phyloP scores from a whole-genome alignment of 2,888 invertebrate genomes.

The Leucoptera coffeella region DNA sequence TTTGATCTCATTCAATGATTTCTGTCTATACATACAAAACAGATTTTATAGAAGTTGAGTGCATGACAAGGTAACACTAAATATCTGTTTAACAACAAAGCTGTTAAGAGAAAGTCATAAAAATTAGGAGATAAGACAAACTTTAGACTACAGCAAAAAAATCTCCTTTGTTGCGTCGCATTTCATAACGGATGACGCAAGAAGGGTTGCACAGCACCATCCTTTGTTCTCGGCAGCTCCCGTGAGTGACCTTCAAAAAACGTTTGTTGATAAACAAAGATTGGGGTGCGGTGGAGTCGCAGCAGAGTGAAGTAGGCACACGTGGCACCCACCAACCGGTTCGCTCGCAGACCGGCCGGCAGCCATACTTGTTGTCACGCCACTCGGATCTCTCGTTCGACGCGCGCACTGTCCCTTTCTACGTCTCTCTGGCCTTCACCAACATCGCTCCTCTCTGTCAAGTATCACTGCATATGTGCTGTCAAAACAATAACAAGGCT shows the following conservation, averaged over 20 bases:
- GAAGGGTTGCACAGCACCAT: no score
- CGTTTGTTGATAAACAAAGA: conserved; percentile 50
- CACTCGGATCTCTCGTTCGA: conserved; percentile 23
- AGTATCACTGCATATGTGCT: conserved; percentile 40
- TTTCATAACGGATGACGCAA: no score
- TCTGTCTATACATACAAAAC: no score
- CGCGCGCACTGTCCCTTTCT: conserved; percentile 13
- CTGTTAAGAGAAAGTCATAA: no score
- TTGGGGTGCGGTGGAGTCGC: conserved; percentile 22
- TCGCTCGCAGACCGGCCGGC: conserved; percentile 38
- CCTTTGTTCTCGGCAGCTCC: conserved; percentile 32
- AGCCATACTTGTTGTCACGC: conserved; percentile 51
- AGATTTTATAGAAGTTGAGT: no score
- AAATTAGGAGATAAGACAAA: no score
- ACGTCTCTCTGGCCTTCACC: conserved; percentile 12
- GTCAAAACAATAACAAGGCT: conserved; percentile 44
- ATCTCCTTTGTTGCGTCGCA: no score
- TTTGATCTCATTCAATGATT: no score
- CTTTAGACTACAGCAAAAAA: no score
- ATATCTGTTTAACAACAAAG: no score
- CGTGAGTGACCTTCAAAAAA: conserved; percentile 41
- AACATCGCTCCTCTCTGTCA: conserved; percentile 4
- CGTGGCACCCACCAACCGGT: conserved; percentile 41
- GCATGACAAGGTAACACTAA: no score
- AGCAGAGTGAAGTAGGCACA: conserved; percentile 28